phyloP scores from a whole-genome alignment of 1,140 invertebrate species.

The Piezodorus guildinii region DNA sequence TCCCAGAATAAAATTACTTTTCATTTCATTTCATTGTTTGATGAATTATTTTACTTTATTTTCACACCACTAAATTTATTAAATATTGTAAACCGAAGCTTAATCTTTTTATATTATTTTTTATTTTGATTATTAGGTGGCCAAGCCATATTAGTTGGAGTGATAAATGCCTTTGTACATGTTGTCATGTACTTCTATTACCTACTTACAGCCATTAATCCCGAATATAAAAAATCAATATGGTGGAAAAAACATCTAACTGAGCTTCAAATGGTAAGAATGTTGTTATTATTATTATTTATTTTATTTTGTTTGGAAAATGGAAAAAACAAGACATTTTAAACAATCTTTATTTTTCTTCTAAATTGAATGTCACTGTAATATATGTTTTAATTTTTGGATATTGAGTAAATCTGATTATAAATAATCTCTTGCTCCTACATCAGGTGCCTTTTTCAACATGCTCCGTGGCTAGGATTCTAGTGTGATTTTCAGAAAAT shows the following conservation, averaged over 20 bases:
- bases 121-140: conserved; percentile 38
- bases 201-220: conserved; percentile 43
- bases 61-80: no score
- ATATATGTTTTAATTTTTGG: neutral
- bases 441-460: no score
- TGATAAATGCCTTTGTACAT: conserved; percentile 63
- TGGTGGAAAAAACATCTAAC: conserved; percentile 70
- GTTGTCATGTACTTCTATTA: conserved; percentile 74
- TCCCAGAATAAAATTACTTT: no score
- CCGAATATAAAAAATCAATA: conserved; percentile 44
- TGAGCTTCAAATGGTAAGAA: conserved; percentile 49
- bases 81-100: no score
- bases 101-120: no score
- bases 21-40: no score
- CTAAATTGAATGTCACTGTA: neutral
- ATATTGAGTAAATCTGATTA: no score
- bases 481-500: no score
- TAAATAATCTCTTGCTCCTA: no score
- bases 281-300: neutral
- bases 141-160: conserved; percentile 44
- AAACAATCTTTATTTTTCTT: neutral
- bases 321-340: neutral
- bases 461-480: no score
- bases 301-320: neutral
- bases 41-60: no score